These are phyloP conservation scores for Calliscelio sp. DNA, from an alignment of 2,888 invertebrate species.

Conservation along the genomic window DNA sequence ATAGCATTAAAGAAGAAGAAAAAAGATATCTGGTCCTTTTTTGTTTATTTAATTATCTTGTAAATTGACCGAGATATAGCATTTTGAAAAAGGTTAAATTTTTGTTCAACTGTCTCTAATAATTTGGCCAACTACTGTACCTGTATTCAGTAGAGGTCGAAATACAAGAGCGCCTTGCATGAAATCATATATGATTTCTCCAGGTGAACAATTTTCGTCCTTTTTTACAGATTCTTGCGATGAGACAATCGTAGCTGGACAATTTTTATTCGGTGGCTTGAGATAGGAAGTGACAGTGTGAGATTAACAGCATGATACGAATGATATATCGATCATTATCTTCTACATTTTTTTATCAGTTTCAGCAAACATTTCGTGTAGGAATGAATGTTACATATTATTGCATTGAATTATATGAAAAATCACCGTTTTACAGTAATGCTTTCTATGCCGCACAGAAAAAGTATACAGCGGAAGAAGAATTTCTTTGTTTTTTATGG, in stretches of 20 bases:
- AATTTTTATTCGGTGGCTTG: conserved; percentile 34
- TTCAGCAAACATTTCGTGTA: background rate
- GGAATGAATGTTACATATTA: background rate
- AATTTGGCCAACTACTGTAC: too few relatives aligned
- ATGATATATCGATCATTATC: too few relatives aligned
- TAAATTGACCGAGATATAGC: too few relatives aligned
- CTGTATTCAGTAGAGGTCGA: conserved; percentile 3
- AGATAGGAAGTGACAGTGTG: too few relatives aligned
- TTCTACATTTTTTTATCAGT: too few relatives aligned
- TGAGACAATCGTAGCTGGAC: conserved; percentile 31
- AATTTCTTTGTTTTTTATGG: conserved; percentile 6
- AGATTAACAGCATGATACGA: too few relatives aligned
- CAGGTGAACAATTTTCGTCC: conserved; percentile 9
- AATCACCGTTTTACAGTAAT: background rate
- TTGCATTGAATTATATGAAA: background rate
- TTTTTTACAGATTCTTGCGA: conserved; percentile 19
- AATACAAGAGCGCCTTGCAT: conserved; percentile 16
- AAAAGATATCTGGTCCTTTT: too few relatives aligned
- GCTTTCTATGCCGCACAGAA: background rate
- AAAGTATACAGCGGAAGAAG: background rate
- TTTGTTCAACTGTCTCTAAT: too few relatives aligned
- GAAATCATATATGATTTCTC: conserved; percentile 28
- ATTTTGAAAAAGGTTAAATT: too few relatives aligned
- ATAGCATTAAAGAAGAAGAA: too few relatives aligned
- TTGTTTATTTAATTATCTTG: too few relatives aligned